A percentile compares a stretch with the other conserved stretches of the same genome.
Evolutionary conservation across 2,113 vertebrate genomes (phyloP).

Genomic region (Tetrax tetrax): DNA sequence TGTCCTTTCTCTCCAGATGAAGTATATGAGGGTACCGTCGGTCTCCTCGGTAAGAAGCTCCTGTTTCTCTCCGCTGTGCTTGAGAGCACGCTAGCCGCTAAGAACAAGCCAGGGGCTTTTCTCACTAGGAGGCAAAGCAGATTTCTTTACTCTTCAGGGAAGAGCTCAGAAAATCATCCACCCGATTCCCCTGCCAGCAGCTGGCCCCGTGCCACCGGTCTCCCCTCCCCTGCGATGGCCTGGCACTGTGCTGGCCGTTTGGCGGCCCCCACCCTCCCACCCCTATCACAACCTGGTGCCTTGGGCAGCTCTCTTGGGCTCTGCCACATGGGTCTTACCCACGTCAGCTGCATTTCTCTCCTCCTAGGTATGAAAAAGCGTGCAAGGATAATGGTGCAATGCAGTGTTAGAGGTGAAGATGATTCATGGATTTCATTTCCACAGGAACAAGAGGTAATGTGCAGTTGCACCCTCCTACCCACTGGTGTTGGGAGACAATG

Average conservation of each 20-base stretch:
- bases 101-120: neutral
- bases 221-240: neutral
- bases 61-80: neutral
- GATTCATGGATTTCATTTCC: neutral
- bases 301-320: neutral
- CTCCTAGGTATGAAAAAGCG: neutral
- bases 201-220: neutral
- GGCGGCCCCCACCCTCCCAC: neutral
- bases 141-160: neutral
- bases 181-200: neutral
- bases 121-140: neutral
- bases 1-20: neutral
- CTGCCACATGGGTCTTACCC: neutral
- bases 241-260: rapidly evolving
- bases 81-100: neutral
- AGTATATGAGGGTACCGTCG: neutral
- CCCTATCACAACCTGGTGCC: too few species aligned
- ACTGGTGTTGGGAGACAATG: rapidly evolving
- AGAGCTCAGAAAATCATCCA: neutral
- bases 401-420: neutral
- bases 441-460: neutral
- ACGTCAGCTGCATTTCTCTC: neutral
- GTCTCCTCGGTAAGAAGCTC: neutral
- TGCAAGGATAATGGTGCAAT: neutral
- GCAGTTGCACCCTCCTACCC: neutral